Evolutionary conservation across 1,140 invertebrate species (phyloP).

Genomic region (Aphelinus certus): DNA sequence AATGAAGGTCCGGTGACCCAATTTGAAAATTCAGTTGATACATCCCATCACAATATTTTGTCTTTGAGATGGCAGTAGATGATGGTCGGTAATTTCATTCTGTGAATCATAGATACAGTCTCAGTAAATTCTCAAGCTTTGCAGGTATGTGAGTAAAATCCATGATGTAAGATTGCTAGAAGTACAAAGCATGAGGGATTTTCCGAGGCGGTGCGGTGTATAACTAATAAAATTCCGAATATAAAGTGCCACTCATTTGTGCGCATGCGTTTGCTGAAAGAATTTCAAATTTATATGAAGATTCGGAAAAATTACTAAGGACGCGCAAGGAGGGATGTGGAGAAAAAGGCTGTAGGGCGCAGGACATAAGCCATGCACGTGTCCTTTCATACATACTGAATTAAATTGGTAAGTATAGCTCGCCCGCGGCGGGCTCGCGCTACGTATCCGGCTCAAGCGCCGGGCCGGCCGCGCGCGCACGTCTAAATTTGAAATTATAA

Average conservation of each 20-base stretch:
- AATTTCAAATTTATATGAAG: slow-evolving; percentile 22
- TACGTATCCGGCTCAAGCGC: background rate
- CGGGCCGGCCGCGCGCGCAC: background rate
- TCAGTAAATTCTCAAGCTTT: no score
- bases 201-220: background rate
- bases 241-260: background rate
- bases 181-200: background rate
- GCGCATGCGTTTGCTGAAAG: background rate
- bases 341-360: no score
- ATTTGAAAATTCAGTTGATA: no score
- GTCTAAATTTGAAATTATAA: slow-evolving; percentile 57
- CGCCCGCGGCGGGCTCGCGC: background rate
- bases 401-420: slow-evolving; percentile 17
- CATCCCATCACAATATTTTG: no score
- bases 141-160: no score
- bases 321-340: background rate
- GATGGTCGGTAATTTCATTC: no score
- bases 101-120: no score
- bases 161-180: no score
- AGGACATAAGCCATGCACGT: slow-evolving; percentile 14
- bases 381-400: slow-evolving; percentile 33
- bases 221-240: background rate
- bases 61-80: no score
- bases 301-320: slow-evolving; percentile 17
- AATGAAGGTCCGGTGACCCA: no score